Evolutionary conservation across 2,113 vertebrate genomes (phyloP), one percentile per base, ranked within the genome.

Genomic region (Cavia aperea): DNA sequence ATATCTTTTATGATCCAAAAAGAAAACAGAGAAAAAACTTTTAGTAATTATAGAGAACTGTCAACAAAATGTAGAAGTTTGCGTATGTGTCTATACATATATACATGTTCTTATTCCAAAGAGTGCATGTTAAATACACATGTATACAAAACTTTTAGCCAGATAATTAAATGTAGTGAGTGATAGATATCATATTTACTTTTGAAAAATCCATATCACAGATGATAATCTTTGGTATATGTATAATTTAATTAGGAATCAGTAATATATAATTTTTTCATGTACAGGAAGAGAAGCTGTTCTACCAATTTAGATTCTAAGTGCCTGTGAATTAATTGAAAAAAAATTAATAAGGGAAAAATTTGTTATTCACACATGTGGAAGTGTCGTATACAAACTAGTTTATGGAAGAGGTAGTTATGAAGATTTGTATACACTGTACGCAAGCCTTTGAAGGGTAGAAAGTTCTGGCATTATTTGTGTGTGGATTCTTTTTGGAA

Each of bases 171-270:
- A 39, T 15, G 18, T 81, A 66, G 24, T 60, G 51, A 58, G 4
- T 49, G 18, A 43, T 73, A 70, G 12, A 58, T 83, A n/a, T 16
- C 79, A 88, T 83, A 73, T 51, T 65, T 58, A 65, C 63, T 73
- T 90, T 86, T 86, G 49, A 95, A 86, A 39, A 58, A 33, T 87
- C 23, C 29, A 1, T 56, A 26, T 89, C 15, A 90, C 31, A 81
- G 79, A 62, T 56, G 23, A 77, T 68, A 62, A 31, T 62, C 62
- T 79, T 92, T 94, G 46, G 43, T 7, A 68, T 51, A 43, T 79
- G 12, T 87, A 36, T 89, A 78, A 86, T 68, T 86, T 91, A 86
- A 83, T 86, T 83, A 86, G 66, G 86, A 82, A 66, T 60, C 75
- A 90, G 3, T 21, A 86, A 39, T 82, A 56, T 3, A 62, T 21